These are phyloP conservation scores for Nematolebias whitei DNA, from an alignment of 2,113 vertebrate species.

Conservation along the genomic window DNA sequence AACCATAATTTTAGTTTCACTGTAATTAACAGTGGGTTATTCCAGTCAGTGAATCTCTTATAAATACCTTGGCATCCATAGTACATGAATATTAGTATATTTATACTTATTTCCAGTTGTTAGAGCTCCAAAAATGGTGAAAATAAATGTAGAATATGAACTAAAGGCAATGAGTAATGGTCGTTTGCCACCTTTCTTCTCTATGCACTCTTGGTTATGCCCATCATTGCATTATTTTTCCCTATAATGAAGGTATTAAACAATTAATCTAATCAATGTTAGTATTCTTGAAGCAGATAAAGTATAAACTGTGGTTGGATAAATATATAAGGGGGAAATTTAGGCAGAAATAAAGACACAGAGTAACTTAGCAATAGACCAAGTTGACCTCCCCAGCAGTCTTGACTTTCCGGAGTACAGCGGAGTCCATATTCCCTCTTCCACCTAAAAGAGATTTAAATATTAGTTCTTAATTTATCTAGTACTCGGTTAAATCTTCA, in stretches of 20 bases:
- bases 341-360: conserved; percentile 20
- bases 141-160: neutral
- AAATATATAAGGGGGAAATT: conserved; percentile 41
- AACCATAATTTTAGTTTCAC: conserved; percentile 33
- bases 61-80: neutral
- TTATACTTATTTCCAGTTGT: conserved; percentile 17
- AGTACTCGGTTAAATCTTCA: conserved; percentile 78
- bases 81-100: neutral
- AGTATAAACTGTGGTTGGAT: conserved; percentile 36
- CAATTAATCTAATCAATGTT: neutral
- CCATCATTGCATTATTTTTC: neutral
- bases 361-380: neutral
- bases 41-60: conserved; percentile 3
- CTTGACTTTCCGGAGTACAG: conserved; percentile 41
- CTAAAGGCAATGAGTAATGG: neutral
- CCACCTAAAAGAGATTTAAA: conserved; percentile 78
- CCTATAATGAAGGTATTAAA: neutral
- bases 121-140: no score
- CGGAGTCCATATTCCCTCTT: conserved; percentile 50
- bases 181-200: no score
- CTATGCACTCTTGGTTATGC: neutral
- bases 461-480: conserved; percentile 77
- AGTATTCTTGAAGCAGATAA: neutral
- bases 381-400: conserved; percentile 52
- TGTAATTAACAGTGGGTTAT: conserved; percentile 4